These are phyloP conservation scores for Drosophila subobscura DNA, from an alignment of 1,140 invertebrate genomes.

Conservation along the genomic window DNA sequence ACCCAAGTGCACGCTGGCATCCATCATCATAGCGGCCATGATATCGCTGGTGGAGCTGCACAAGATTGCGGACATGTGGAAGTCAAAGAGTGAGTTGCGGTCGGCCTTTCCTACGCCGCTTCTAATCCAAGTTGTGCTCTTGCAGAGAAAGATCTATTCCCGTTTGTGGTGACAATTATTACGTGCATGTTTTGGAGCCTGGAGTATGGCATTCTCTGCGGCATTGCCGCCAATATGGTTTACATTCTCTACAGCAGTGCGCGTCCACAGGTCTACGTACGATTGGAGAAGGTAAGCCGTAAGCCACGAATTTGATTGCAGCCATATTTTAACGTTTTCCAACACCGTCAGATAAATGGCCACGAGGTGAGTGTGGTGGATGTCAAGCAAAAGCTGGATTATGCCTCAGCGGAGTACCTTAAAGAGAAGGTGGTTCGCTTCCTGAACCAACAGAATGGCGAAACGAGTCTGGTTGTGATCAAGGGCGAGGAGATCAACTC, in stretches of 20 bases:
- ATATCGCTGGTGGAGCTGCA: slow-evolving; percentile 91
- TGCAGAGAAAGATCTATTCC: slow-evolving; percentile 91
- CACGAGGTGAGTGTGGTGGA: slow-evolving; percentile 63
- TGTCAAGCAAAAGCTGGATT: slow-evolving; percentile 75
- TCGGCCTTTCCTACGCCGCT: neutral
- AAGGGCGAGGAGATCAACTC: slow-evolving; percentile 86
- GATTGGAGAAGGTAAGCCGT: slow-evolving; percentile 85
- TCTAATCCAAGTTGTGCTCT: slow-evolving; percentile 39
- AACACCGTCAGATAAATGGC: slow-evolving; percentile 46
- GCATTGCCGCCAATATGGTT: slow-evolving; percentile 89
- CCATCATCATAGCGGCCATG: slow-evolving; percentile 91
- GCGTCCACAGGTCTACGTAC: slow-evolving; percentile 88
- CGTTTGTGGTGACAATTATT: slow-evolving; percentile 89
- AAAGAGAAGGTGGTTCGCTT: slow-evolving; percentile 74
- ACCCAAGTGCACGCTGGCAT: slow-evolving; percentile 90
- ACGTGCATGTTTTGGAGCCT: slow-evolving; percentile 90
- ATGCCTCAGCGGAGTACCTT: slow-evolving; percentile 74
- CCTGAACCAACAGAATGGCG: slow-evolving; percentile 39
- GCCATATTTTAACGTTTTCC: neutral
- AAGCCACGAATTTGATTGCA: neutral
- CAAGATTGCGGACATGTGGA: slow-evolving; percentile 90
- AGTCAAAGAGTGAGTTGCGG: slow-evolving; percentile 89
- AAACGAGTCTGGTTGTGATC: slow-evolving; percentile 84
- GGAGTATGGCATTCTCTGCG: slow-evolving; percentile 93
- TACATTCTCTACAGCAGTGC: slow-evolving; percentile 92